Evolutionary conservation across 2,113 vertebrate genomes (phyloP), one percentile per base, ranked within the genome.

Genomic region (Sciurus niger): DNA sequence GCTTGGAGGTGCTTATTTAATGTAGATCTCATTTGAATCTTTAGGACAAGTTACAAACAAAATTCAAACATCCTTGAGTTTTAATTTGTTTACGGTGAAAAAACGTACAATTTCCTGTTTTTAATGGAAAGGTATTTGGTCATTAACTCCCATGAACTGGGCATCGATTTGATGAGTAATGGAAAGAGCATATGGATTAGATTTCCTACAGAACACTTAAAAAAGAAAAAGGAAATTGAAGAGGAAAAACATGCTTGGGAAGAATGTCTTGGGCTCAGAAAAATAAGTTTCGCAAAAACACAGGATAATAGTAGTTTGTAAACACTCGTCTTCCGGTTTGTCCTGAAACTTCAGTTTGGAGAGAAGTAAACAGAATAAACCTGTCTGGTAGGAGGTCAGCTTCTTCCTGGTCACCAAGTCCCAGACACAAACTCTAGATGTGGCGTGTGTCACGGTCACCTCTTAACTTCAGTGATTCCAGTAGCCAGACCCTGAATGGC

Each of bases 171-270:
- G 37, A 83, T 76, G 30, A 88, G 4, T 37, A 74, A n/a, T 96
- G 20, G 32, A 82, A 96, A 68, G 76, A 93, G 20, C 22, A 37
- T 20, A 83, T 48, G 37, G 90, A 67, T 83, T 91, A 84, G 16
- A 83, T 84, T 87, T 90, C 82, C 93, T 96, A 34, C 48, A 90
- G 30, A 94, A 93, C 40, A 55, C 40, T 70, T 40, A 12, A 55
- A 30, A 77, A 40, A 24, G 46, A 48, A 11, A 53, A 40, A 40
- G 40, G 46, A 17, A 60, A 70, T 40, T 72, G 17, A 37, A 80
- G 58, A 43, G 8, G n/a, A 12, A 91, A 80, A 92, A 63, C 32
- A 20, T 83, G 40, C 34, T 79, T 83, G 34, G 51, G 46, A 87
- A 88, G 14, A 34, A 51, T 32, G 9, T 86, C 79, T 90, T 37